Evolutionary conservation across 2,888 invertebrate genomes (phyloP).

Genomic region (Sphinx pinastri): DNA sequence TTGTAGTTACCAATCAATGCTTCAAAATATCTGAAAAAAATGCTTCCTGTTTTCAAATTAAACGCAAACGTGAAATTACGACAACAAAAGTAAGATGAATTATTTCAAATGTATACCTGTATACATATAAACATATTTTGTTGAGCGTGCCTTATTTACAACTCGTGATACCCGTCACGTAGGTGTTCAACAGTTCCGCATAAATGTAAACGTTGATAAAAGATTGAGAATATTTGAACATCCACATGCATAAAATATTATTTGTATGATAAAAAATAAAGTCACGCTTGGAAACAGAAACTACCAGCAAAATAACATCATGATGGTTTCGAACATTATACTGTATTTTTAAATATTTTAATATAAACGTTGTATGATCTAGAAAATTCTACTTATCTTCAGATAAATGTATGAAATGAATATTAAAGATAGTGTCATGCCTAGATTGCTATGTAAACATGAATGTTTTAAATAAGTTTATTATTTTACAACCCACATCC

Average conservation of each 20-base stretch:
- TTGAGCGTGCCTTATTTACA: constrained; percentile 30
- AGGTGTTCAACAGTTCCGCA: constrained; percentile 33
- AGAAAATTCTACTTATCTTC: background rate
- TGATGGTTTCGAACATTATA: no score
- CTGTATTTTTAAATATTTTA: background rate
- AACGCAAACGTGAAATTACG: background rate
- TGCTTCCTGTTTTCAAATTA: background rate
- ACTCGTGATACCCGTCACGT: constrained; percentile 39
- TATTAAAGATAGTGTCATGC: background rate
- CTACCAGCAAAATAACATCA: background rate
- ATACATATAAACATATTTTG: constrained; percentile 14
- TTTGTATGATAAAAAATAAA: constrained; percentile 6
- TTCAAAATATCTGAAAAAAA: no score
- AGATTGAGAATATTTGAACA: constrained; percentile 7
- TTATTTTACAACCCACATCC: constrained; percentile 30
- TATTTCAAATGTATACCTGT: constrained; percentile 17
- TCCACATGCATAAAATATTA: background rate
- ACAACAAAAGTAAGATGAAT: background rate
- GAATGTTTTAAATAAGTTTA: background rate
- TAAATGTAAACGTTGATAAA: constrained; percentile 32
- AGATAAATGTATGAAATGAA: background rate
- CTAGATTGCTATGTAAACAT: background rate
- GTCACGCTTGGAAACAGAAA: constrained; percentile 6
- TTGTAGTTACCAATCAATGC: no score
- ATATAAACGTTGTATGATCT: background rate